A percentile compares a stretch with the other conserved stretches of the same genome.
phyloP scores from a whole-genome alignment of 2,888 invertebrate species.

The Leuctra nigra region DNA sequence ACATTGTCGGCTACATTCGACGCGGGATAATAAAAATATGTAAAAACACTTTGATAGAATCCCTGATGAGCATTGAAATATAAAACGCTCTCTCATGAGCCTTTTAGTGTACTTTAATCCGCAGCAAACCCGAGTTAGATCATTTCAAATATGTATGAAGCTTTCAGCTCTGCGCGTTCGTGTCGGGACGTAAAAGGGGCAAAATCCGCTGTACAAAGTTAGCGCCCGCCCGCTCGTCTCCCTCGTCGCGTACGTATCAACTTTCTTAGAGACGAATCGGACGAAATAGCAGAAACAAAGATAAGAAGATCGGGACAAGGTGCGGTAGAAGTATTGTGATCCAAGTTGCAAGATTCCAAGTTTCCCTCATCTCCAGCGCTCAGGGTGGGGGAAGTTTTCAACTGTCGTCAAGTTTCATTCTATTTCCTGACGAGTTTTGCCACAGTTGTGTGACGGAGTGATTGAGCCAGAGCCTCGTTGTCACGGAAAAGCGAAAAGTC shows the following conservation, averaged over 20 bases:
- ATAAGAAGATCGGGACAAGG: neutral
- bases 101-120: neutral
- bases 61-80: neutral
- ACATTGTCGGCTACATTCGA: neutral
- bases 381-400: neutral
- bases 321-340: neutral
- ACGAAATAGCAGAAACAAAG: neutral
- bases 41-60: neutral
- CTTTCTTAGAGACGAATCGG: neutral
- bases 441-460: slow-evolving; percentile 6
- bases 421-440: neutral
- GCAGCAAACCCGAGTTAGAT: neutral
- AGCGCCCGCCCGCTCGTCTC: neutral
- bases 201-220: slow-evolving; percentile 1
- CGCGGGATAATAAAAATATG: neutral
- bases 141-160: slow-evolving; percentile 4
- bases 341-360: neutral
- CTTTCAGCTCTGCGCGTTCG: neutral
- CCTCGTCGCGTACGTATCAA: neutral
- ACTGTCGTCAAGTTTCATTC: slow-evolving; percentile 10
- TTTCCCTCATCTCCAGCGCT: neutral
- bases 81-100: neutral
- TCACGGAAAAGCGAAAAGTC: neutral
- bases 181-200: neutral
- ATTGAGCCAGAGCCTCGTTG: neutral